Evolutionary conservation across 1,140 invertebrate species (phyloP).

Genomic region (Drosophila kikkawai): DNA sequence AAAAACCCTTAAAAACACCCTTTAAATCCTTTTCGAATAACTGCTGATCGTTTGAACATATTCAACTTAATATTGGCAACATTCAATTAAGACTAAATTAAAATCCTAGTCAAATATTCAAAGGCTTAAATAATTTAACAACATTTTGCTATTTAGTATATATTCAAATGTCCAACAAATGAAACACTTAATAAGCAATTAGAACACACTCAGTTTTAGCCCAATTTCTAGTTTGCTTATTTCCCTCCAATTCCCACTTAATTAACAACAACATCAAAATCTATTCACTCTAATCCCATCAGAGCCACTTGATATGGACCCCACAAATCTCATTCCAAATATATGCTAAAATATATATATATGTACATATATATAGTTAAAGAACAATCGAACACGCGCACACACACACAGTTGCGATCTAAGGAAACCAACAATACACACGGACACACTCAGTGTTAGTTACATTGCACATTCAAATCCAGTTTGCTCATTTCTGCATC

Average conservation of each 20-base stretch:
- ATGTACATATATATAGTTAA: conserved; percentile 4
- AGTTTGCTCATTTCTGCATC: conserved; percentile 44
- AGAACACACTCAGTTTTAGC: conserved; percentile 14
- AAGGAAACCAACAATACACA: conserved; percentile 22
- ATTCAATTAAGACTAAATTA: neutral
- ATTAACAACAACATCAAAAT: conserved; percentile 36
- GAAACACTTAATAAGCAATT: conserved; percentile 11
- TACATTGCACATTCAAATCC: conserved; percentile 43
- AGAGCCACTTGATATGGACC: conserved; percentile 23
- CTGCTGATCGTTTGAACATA: neutral
- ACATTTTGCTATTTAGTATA: neutral
- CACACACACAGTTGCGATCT: conserved; percentile 2
- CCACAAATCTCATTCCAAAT: neutral
- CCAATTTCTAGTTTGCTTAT: conserved; percentile 2
- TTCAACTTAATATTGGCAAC: neutral
- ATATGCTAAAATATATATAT: neutral
- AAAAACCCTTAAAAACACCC: neutral
- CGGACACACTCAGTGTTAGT: conserved; percentile 36
- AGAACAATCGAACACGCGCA: conserved; percentile 37
- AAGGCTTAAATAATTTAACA: neutral
- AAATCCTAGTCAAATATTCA: neutral
- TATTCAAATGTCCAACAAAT: neutral
- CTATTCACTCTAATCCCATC: conserved; percentile 32
- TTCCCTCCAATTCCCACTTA: conserved; percentile 36
- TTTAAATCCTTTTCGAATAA: neutral